Base-by-base conservation (phyloP, 2,797 vertebrate genomes). In the Dallia pectoralis region DNA sequence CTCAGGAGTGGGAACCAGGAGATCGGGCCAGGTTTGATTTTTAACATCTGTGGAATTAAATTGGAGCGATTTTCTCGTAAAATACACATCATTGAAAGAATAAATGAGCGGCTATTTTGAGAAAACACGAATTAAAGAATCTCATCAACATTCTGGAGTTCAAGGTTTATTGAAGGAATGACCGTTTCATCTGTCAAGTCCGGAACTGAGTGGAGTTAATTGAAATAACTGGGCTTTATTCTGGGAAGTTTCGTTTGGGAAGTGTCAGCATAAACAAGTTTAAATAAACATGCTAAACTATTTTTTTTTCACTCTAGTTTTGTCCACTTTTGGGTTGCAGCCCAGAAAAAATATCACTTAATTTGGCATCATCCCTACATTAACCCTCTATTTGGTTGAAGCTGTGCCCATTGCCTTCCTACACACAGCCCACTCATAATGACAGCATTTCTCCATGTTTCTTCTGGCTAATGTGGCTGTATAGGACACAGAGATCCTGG, bases 361-460 rank as follows among this genome's bases (percentile, higher is more conserved):
- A 30, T 64, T 68, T 86, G 81, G 85, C 72, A 81, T 78, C 40
- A 14, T 44, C 9, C 40, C 40, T 44, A 44, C 40, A 44, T 44
- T 12, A 9, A 0, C 14, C 3, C 56, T 29, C 30, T n/a, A 48
- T 65, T 66, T 68, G 68, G 74, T 64, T 76, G 82, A 82, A 53
- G 59, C 47, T 75, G 74, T 85, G 80, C 77, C 76, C 44, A 0
- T 51, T 71, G 67, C 67, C 53, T 75, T 85, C 83, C 80, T 33
- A 80, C 85, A 59, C 77, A 18, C 12, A 27, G 49, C 63, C 74
- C 59, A 78, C 77, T 76, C 74, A 27, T 65, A 65, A 62, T 71
- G 76, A 83, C 75, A 87, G 72, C 77, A 82, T 77, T 73, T 68
- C 75, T 78, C 76, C 73, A 77, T 85, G 66, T 87, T 87, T 82